phyloP scores from a whole-genome alignment of 2,797 vertebrate species.

The Characodon lateralis region DNA sequence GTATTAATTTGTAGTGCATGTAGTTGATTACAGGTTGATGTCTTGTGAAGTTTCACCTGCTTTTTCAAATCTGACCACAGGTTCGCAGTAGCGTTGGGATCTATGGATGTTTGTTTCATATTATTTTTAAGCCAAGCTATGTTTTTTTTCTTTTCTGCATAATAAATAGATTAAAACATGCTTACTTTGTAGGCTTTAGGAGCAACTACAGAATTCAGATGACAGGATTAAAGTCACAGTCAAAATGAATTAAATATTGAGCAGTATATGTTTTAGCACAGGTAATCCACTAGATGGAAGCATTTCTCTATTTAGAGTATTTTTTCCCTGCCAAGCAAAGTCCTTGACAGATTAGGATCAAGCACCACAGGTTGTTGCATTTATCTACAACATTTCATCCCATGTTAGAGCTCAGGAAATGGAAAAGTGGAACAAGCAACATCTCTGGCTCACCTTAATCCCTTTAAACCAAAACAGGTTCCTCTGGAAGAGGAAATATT shows the following conservation, averaged over 20 bases:
- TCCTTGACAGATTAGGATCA: conserved; percentile 3
- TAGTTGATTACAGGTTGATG: too few species aligned
- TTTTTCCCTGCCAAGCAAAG: neutral
- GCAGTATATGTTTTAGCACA: neutral
- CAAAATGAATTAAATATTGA: neutral
- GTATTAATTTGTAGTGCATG: too few species aligned
- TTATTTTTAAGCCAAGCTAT: neutral
- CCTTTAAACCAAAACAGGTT: conserved; percentile 20
- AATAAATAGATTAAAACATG: neutral
- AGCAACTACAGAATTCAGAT: conserved; percentile 9
- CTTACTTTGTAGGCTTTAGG: neutral
- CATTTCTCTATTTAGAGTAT: conserved; percentile 15
- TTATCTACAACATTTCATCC: conserved; percentile 5
- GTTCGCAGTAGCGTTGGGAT: too few species aligned
- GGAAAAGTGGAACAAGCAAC: conserved; percentile 4
- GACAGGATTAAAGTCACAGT: conserved; percentile 10
- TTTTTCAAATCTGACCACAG: too few species aligned
- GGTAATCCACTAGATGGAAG: conserved; percentile 53
- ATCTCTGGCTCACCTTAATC: conserved; percentile 19
- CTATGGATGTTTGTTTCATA: neutral
- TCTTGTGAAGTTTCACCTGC: too few species aligned
- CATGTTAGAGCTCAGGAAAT: neutral
- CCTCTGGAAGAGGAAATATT: conserved; percentile 5
- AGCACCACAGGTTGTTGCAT: conserved; percentile 3
- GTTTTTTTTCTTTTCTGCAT: neutral